Base-by-base conservation (phyloP, 2,888 invertebrate genomes). In the Antheraea assamensis region DNA sequence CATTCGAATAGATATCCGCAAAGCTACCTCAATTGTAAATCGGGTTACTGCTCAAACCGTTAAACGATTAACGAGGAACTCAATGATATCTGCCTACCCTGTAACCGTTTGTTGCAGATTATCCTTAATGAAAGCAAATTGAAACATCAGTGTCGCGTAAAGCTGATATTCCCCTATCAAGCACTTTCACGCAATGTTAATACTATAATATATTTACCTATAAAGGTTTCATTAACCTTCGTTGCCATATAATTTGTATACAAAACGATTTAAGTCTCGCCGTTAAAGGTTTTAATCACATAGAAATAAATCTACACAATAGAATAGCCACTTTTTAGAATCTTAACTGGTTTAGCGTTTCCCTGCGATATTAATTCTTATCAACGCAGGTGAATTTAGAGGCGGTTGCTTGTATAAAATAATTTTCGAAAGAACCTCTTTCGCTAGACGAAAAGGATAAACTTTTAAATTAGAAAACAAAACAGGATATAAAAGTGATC, bases 51-150 rank as follows among this genome's bases (percentile, higher is more conserved):
- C 30, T 27, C 27, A 4, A 27, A 64, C 30, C 30, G 7, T 27
- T 64, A 13, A 64, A 64, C 61, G 61, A 35, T 68, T 68, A 68
- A 35, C 68, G 21, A 31, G 35, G 8, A 35, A 4, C 7, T 8
- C 35, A 8, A 35, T 19, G 31, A 35, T n/a, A 31, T 68, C 68
- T 68, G 68, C 68, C 68, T 68, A 68, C 68, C 68, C 68, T 35
- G n/a, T 35, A 64, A 64, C 61, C 61, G 61, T 64, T 17, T n/a
- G 21, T 35, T 35, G 68, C n/a, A 15, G 68, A 68, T 68, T 35
- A 68, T 68, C 68, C 68, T 31, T 68, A 35, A 35, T 31, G 68
- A 68, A 68, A 68, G 68, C 68, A n/a, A 68, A 68, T 68, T 68
- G 35, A 68, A 68, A 21, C 68, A 35, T 8, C 68, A 35, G 68